Evolutionary conservation across 2,113 vertebrate genomes (phyloP).

Genomic region (Puma concolor): DNA sequence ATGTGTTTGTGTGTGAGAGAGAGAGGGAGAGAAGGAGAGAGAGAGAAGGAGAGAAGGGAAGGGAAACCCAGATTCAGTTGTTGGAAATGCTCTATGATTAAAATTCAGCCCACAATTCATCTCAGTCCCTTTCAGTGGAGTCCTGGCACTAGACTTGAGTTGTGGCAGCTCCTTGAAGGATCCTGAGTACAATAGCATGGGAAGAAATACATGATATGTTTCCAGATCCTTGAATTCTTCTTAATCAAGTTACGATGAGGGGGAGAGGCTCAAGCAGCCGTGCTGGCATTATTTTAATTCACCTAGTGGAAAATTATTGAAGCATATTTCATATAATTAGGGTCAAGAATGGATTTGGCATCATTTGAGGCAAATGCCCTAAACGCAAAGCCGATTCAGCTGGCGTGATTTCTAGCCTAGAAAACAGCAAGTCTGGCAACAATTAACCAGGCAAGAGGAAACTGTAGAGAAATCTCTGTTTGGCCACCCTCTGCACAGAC

Average conservation of each 20-base stretch:
- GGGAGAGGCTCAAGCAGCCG: slow-evolving; percentile 22
- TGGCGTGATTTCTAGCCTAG: slow-evolving; percentile 78
- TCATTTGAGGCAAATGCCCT: slow-evolving; percentile 77
- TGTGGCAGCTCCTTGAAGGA: slow-evolving; percentile 73
- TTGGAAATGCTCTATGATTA: slow-evolving; percentile 35
- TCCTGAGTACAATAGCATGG: slow-evolving; percentile 65
- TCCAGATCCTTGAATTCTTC: slow-evolving; percentile 74
- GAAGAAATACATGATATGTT: slow-evolving; percentile 59
- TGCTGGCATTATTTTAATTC: slow-evolving; percentile 77
- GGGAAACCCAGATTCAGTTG: slow-evolving; percentile 11
- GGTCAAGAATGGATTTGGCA: slow-evolving; percentile 85
- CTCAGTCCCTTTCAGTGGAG: not conserved
- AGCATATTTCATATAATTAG: slow-evolving; percentile 83
- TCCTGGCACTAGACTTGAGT: slow-evolving; percentile 52
- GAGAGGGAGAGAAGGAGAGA: not conserved
- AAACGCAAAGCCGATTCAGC: slow-evolving; percentile 81
- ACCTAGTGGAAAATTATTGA: slow-evolving; percentile 83
- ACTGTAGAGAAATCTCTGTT: slow-evolving; percentile 74
- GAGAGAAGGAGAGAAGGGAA: not conserved
- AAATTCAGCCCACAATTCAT: slow-evolving; percentile 66
- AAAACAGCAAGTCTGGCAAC: slow-evolving; percentile 78
- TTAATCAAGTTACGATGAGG: slow-evolving; percentile 76
- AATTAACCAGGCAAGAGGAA: slow-evolving; percentile 81
- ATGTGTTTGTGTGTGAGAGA: not conserved
- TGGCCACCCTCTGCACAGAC: slow-evolving; percentile 64